Percentiles rank a stretch among this genome's conserved stretches.
Conservation (phyloP, 23 tunicate species). For the Trididemnum clinides region DNA sequence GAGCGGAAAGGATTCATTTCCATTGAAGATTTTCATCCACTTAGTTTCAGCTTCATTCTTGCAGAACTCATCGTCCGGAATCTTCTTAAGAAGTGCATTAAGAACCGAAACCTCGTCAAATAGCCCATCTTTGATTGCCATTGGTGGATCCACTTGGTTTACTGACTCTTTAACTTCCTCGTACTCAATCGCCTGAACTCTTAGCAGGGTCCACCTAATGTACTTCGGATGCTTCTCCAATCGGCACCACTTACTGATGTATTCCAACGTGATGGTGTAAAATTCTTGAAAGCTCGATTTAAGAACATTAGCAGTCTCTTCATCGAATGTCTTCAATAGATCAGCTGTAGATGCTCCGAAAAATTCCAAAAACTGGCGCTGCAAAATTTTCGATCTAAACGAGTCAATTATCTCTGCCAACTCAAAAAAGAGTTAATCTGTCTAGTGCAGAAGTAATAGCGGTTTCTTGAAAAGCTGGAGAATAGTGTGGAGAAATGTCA, state of each 20-base stretch:
- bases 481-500: conserved; percentile 14
- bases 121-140: conserved; percentile 60
- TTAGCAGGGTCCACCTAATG: conserved; percentile 54
- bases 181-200: conserved; percentile 46
- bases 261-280: conserved; percentile 47
- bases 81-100: conserved; percentile 59
- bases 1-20: conserved; percentile 61
- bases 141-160: conserved; percentile 59
- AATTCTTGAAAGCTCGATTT: conserved; percentile 44
- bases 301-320: conserved; percentile 61
- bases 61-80: conserved; percentile 46
- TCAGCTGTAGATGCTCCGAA: conserved; percentile 65
- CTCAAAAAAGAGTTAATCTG: conserved; percentile 24
- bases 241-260: conserved; percentile 62
- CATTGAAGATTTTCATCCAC: conserved; percentile 45
- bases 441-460: conserved; percentile 27
- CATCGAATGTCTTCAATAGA: conserved; percentile 54
- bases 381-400: conserved; percentile 46
- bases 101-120: conserved; percentile 63
- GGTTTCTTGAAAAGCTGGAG: conserved; percentile 31
- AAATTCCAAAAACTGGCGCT: conserved; percentile 51
- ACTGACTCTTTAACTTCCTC: conserved; percentile 50
- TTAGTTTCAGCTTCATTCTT: conserved; percentile 50
- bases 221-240: conserved; percentile 49
- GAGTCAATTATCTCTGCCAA: conserved; percentile 52